phyloP scores from a whole-genome alignment of 2,113 vertebrate species.

The Malaclemys terrapin region DNA sequence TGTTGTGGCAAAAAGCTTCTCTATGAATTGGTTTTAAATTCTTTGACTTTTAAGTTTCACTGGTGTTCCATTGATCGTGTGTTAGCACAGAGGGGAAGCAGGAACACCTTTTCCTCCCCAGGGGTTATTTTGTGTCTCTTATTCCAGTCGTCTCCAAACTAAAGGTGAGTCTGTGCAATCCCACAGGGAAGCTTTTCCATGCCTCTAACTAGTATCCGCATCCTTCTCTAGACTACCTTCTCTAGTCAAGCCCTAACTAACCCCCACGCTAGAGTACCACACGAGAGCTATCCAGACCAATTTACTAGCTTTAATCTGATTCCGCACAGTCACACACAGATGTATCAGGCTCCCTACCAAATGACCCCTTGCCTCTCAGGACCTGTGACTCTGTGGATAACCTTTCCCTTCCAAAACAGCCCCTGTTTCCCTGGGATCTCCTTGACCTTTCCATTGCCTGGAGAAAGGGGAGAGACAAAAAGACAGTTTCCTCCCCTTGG shows the following conservation, averaged over 20 bases:
- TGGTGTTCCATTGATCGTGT: neutral
- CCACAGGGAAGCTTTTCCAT: neutral
- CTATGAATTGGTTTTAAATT: neutral
- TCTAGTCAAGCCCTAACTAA: neutral
- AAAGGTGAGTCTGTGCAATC: neutral
- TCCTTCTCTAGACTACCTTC: neutral
- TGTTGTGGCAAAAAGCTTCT: neutral
- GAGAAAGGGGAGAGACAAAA: constrained; percentile 53
- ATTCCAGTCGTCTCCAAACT: neutral
- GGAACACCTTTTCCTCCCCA: neutral
- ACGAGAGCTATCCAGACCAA: neutral
- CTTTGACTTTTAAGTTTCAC: neutral
- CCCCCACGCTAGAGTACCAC: neutral
- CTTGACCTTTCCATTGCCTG: constrained; percentile 65
- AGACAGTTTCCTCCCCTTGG: constrained; percentile 28
- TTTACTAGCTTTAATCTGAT: neutral
- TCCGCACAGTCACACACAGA: accelerated
- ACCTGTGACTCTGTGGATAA: neutral
- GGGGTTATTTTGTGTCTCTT: neutral
- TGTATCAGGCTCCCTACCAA: neutral
- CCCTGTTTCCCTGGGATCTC: constrained; percentile 32
- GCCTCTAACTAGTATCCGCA: neutral
- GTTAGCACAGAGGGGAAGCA: neutral
- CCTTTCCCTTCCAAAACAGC: neutral
- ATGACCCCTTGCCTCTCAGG: neutral